Evolutionary conservation across 2,797 vertebrate genomes (phyloP), one percentile per base, ranked within the genome.

Genomic region (Anguilla marmorata): DNA sequence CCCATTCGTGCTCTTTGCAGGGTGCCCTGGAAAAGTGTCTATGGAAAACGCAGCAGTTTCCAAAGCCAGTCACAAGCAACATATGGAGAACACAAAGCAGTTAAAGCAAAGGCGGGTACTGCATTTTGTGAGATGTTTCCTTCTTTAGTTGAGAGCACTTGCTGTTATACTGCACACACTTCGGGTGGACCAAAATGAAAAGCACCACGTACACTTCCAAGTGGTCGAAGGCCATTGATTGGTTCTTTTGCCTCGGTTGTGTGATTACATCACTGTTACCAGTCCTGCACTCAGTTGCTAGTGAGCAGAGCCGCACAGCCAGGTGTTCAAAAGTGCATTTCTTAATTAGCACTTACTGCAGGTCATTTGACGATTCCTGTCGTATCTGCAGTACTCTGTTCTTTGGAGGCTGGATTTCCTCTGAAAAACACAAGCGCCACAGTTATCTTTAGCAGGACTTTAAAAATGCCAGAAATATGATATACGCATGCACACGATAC

Each of bases 351-450:
- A 98, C 98, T 98, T 97, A 99, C 98, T 98, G 98, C 1, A 94
- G 91, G 91, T 98, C 97, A 92, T 98, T 97, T 50, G 96, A 95
- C 90, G 97, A 94, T 87, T 98, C 98, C 0, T 96, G 97, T 88
- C 97, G 97, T 92, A 97, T 96, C 95, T 98, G 98, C 91, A 97
- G 92, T 86, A 96, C 95, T 96, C 97, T 96, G 94, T 96, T 96
- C 95, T 98, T 98, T 86, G 97, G 96, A 93, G 97, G 91, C 91
- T 96, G 97, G 93, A 97, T 95, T 92, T 99, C 98, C 90, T 99
- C 98, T 99, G 92, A 92, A 93, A 94, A 89, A 91, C 63, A 95
- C 91, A 92, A 91, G 89, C 45, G 12, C 11, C 63, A 41, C 52
- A 52, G 33, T 90, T 91, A 89, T 88, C 93, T 90, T 86, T 21